phyloP scores from a whole-genome alignment of 2,888 invertebrate genomes.

The Villa cingulata region DNA sequence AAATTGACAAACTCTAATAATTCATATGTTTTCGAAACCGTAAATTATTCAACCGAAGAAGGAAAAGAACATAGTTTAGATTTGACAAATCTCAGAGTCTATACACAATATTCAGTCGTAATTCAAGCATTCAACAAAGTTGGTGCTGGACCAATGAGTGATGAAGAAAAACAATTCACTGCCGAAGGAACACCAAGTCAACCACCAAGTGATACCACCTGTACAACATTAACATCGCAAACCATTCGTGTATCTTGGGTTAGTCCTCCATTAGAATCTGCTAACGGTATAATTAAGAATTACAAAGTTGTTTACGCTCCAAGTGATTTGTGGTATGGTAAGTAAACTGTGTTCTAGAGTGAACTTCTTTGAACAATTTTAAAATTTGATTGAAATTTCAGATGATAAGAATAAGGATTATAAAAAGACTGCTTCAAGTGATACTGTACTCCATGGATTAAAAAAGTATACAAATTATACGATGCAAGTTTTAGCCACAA shows the following conservation, averaged over 20 bases:
- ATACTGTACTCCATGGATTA: conserved; percentile 83
- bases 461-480: conserved; percentile 95
- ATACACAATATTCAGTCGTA: conserved; percentile 91
- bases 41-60: conserved; percentile 82
- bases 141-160: conserved; percentile 82
- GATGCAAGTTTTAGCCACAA: conserved; percentile 89
- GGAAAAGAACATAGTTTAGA: conserved; percentile 80
- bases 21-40: conserved; percentile 80
- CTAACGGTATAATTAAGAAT: conserved; percentile 90
- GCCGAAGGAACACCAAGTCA: conserved; percentile 90
- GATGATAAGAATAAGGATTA: conserved; percentile 84
- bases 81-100: conserved; percentile 70
- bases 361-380: neutral
- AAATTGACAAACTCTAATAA: conserved; percentile 72
- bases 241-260: conserved; percentile 91
- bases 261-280: conserved; percentile 79
- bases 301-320: conserved; percentile 90
- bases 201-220: conserved; percentile 81
- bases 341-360: conserved; percentile 31
- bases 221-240: conserved; percentile 86
- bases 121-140: conserved; percentile 91
- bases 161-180: conserved; percentile 80
- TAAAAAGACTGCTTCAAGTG: conserved; percentile 82
- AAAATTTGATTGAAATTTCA: conserved; percentile 25
- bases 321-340: conserved; percentile 83